phyloP scores from a whole-genome alignment of 2,888 invertebrate genomes.

The Petrolisthes manimaculis region DNA sequence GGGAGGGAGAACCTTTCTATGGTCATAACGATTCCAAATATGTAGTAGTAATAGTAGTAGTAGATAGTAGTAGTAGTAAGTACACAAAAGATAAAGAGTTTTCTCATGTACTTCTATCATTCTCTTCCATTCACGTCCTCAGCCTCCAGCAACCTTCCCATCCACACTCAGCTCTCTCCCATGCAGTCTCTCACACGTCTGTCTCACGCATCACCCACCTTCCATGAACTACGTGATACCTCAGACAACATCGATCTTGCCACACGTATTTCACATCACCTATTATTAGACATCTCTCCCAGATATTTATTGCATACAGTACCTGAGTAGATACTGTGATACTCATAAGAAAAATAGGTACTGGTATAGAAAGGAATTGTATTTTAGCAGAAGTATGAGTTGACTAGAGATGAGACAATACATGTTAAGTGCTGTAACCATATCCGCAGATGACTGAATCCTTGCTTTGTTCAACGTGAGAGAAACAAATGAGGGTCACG shows the following conservation, averaged over 20 bases:
- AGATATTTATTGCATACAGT: neutral
- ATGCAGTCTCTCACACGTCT: neutral
- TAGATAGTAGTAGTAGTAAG: too few species aligned
- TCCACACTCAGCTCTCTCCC: neutral
- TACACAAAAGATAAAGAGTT: too few species aligned
- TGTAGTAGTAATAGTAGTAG: too few species aligned
- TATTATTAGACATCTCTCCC: too few species aligned
- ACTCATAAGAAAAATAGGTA: neutral
- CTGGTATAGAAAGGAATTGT: neutral
- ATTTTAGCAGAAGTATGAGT: too few species aligned
- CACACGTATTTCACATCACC: neutral
- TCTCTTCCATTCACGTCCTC: neutral
- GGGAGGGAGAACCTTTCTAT: neutral
- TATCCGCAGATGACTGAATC: too few species aligned
- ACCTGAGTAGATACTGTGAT: neutral
- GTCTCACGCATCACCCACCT: neutral
- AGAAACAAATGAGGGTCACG: too few species aligned
- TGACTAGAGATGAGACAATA: too few species aligned
- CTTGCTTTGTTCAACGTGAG: too few species aligned
- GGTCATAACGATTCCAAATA: too few species aligned
- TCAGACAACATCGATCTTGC: conserved; percentile 4
- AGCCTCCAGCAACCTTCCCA: neutral
- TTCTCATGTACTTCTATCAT: too few species aligned
- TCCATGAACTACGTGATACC: conserved; percentile 10
- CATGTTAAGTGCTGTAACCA: too few species aligned